A percentile compares a stretch with the other conserved stretches of the same genome.
These are phyloP conservation scores for Florisuga fusca DNA, from an alignment of 2,797 vertebrate genomes.

Conservation along the genomic window DNA sequence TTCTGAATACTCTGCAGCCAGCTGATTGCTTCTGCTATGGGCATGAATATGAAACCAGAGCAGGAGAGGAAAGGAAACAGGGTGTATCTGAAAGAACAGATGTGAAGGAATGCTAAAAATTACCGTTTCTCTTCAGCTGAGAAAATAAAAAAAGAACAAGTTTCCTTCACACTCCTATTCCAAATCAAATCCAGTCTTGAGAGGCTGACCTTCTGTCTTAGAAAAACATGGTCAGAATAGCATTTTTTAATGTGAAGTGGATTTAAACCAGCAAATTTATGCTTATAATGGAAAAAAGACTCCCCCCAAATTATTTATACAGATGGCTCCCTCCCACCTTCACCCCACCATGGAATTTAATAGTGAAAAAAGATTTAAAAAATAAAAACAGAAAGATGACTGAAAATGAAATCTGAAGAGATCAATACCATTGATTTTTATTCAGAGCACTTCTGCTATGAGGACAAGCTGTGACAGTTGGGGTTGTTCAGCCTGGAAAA, in stretches of 20 bases:
- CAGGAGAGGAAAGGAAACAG: background rate
- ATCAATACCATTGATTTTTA: background rate
- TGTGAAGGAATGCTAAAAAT: background rate
- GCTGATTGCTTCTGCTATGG: background rate
- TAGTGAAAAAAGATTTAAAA: background rate
- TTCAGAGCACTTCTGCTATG: no score
- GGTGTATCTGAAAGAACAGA: background rate
- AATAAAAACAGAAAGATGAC: background rate
- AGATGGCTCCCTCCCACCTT: background rate
- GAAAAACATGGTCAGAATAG: background rate
- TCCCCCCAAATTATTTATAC: background rate
- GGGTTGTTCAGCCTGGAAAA: no score
- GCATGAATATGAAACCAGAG: background rate
- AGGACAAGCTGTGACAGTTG: no score
- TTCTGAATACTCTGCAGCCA: background rate
- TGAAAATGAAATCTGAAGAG: background rate
- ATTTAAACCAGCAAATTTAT: background rate
- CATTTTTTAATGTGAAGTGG: background rate
- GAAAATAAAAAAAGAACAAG: background rate
- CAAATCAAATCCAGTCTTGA: background rate
- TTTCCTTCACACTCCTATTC: background rate
- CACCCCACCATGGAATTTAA: background rate
- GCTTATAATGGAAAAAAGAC: background rate
- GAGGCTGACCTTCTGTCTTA: accelerated
- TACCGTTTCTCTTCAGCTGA: background rate